Evolutionary conservation across 2,888 invertebrate genomes (phyloP).

Genomic region (Heliconius cydno): DNA sequence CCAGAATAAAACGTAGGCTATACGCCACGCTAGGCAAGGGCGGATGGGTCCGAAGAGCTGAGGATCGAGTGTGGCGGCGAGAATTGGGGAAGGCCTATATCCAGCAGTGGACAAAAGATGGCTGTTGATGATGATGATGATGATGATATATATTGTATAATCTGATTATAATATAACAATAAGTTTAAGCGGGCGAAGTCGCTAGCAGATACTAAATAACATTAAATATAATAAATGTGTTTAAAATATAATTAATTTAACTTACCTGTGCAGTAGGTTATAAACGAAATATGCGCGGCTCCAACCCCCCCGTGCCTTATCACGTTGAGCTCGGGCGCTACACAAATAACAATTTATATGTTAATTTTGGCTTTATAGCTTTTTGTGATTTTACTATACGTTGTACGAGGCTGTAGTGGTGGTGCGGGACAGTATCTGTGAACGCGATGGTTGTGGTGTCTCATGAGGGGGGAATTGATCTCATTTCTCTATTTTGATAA

Average conservation of each 20-base stretch:
- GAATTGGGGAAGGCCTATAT: too few species aligned
- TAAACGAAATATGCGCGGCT: constrained; percentile 2
- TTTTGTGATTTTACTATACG: constrained; percentile 9
- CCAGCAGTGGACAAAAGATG: too few species aligned
- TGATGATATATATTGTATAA: too few species aligned
- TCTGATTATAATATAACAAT: too few species aligned
- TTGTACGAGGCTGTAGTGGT: neutral
- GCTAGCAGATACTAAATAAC: neutral
- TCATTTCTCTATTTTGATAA: neutral
- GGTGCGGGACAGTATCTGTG: neutral
- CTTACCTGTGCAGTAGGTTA: constrained; percentile 12
- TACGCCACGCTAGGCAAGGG: too few species aligned
- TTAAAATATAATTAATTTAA: constrained; percentile 15
- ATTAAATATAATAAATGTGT: constrained; percentile 7
- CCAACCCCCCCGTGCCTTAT: constrained; percentile 55
- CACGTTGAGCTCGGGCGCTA: constrained; percentile 51
- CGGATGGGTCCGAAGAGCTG: too few species aligned
- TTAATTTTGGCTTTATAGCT: constrained; percentile 53
- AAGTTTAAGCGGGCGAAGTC: too few species aligned
- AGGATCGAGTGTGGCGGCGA: too few species aligned
- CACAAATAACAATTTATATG: constrained; percentile 68
- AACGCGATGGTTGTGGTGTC: neutral
- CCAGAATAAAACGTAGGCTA: too few species aligned
- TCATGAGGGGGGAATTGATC: neutral
- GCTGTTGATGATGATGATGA: too few species aligned